Percentiles rank a stretch among this genome's conserved stretches.
phyloP scores from a whole-genome alignment of 2,113 vertebrate genomes.

The Mesitornis unicolor region DNA sequence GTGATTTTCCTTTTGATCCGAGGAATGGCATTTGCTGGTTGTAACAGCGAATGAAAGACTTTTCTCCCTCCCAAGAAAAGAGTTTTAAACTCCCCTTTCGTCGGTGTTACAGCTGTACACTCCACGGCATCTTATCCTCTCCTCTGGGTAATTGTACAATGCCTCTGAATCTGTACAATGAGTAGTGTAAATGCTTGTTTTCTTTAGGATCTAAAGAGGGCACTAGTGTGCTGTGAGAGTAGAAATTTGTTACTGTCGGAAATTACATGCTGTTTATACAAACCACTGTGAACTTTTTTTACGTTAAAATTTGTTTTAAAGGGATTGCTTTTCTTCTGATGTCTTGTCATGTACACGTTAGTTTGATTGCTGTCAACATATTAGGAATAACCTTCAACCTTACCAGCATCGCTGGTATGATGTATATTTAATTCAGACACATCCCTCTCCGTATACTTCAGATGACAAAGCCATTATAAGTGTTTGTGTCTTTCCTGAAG shows the following conservation, averaged over 20 bases:
- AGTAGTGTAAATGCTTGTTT: slow-evolving; percentile 72
- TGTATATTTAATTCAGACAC: slow-evolving; percentile 78
- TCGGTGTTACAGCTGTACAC: slow-evolving; percentile 83
- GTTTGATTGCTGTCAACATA: slow-evolving; percentile 68
- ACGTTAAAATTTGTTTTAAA: slow-evolving; percentile 72
- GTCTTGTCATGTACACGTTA: slow-evolving; percentile 67
- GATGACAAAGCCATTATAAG: slow-evolving; percentile 76
- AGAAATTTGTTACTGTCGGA: slow-evolving; percentile 68
- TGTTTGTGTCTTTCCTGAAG: slow-evolving; percentile 76
- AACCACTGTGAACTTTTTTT: slow-evolving; percentile 83
- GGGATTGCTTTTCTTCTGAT: slow-evolving; percentile 73
- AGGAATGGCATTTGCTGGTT: slow-evolving; percentile 78
- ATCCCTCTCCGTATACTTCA: slow-evolving; percentile 53
- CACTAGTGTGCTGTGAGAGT: slow-evolving; percentile 73
- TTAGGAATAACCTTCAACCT: slow-evolving; percentile 63
- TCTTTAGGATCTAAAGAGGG: slow-evolving; percentile 74
- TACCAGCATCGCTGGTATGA: slow-evolving; percentile 72
- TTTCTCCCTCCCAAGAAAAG: slow-evolving; percentile 64
- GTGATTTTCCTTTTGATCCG: slow-evolving; percentile 72
- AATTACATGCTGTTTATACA: slow-evolving; percentile 74
- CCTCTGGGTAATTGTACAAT: slow-evolving; percentile 40
- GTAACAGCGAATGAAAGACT: slow-evolving; percentile 73
- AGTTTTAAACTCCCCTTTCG: slow-evolving; percentile 63
- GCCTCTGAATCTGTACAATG: slow-evolving; percentile 37
- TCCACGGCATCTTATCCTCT: slow-evolving; percentile 77